Base-by-base conservation (phyloP, 2,888 invertebrate genomes). In the Patella pellucida region DNA sequence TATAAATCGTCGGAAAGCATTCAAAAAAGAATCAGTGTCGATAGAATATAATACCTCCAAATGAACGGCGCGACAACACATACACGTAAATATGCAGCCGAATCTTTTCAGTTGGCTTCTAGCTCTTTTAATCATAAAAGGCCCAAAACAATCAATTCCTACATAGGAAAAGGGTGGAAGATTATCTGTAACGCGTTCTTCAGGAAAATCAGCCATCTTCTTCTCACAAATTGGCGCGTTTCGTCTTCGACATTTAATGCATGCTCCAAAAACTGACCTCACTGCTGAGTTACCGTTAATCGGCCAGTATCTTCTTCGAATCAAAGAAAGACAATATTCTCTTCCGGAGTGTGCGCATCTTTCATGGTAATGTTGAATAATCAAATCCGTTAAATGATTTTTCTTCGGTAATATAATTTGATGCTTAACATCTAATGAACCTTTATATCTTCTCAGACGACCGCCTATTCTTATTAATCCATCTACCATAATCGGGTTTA, bases 71-170 rank as follows among this genome's bases (percentile, higher is more conserved):
- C 78, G 52, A 9, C 50, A 52, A 50, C 31, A 23, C 3, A 75
- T n/a, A 51, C 79, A 79, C 7, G 79, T 79, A 52, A 79, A 79
- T 19, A 79, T 78, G 14, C 73, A 73, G 16, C 78, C 79, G 68
- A 78, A 78, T 23, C 78, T 52, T 31, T 79, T 79, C 15, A 27
- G 51, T 14, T 51, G 27, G n/a, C 68, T 68, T 31, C 78, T 56
- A 3, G 75, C 79, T 19, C 70, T 27, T 69, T 78, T 79, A 14
- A 78, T 52, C 11, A 15, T 27, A 67, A 69, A 79, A 19, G 76
- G 72, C 1, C 77, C 77, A 68, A 78, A 77, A 23, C 71, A 77
- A 52, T 78, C 79, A 15, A 75, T 19, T 5, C 80, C 80, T 27
- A 74, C n/a, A 7, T 54, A 54, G 16, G 70, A 54, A 71, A 80